These are phyloP conservation scores for Rafetus swinhoei DNA, from an alignment of 2,113 vertebrate species.

Conservation along the genomic window DNA sequence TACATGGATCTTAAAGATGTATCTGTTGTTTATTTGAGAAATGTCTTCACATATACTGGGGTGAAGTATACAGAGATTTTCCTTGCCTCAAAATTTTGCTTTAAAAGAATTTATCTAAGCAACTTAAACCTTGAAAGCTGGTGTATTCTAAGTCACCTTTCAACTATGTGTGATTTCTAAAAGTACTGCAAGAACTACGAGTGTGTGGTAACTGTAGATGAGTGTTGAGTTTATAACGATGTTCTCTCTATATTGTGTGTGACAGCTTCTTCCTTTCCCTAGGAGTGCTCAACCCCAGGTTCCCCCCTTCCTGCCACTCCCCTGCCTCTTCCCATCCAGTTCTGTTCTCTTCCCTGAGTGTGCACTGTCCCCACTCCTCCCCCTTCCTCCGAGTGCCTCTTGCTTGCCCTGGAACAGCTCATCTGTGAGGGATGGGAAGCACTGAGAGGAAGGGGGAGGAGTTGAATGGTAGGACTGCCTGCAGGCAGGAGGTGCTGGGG, in stretches of 20 bases:
- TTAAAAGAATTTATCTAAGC: neutral
- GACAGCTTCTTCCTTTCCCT: too few relatives aligned
- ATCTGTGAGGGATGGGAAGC: too few relatives aligned
- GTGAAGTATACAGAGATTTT: neutral
- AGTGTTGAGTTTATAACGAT: neutral
- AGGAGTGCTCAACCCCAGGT: too few relatives aligned
- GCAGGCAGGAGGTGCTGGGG: too few relatives aligned
- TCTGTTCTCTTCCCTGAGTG: too few relatives aligned
- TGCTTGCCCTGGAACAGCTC: too few relatives aligned
- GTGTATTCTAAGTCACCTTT: neutral
- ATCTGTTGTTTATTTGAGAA: fast-evolving
- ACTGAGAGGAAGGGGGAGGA: too few relatives aligned
- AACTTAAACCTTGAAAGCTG: neutral
- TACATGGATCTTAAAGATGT: neutral
- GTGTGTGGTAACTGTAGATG: neutral
- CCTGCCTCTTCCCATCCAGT: too few relatives aligned
- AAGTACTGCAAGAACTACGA: neutral
- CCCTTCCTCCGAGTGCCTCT: too few relatives aligned
- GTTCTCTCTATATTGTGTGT: neutral
- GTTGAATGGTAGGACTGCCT: too few relatives aligned
- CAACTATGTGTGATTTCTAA: neutral
- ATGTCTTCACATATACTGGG: neutral
- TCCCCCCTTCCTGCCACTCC: too few relatives aligned
- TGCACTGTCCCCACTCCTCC: too few relatives aligned
- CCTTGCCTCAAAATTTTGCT: constrained; percentile 1